phyloP scores from a whole-genome alignment of 1,140 invertebrate genomes.

The Zaprionus camerounensis region DNA sequence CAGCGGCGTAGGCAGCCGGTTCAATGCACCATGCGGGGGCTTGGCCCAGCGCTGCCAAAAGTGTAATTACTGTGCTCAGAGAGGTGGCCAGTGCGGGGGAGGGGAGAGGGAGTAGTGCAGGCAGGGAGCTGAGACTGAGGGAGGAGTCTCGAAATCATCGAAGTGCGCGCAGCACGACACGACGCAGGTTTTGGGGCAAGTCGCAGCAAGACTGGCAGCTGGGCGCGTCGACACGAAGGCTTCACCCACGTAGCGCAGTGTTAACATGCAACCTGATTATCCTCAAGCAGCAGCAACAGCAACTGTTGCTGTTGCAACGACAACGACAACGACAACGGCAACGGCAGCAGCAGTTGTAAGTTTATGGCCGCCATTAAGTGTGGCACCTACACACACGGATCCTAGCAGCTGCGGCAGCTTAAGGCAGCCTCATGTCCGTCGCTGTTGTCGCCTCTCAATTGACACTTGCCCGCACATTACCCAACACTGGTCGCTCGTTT shows the following conservation, averaged over 20 bases:
- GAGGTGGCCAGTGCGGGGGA: too few species aligned
- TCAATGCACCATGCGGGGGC: constrained; percentile 69
- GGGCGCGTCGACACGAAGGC: constrained; percentile 66
- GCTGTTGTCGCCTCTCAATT: constrained; percentile 66
- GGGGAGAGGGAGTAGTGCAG: constrained; percentile 7
- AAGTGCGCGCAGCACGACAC: constrained; percentile 31
- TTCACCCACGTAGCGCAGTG: constrained; percentile 71
- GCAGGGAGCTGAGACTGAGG: background rate
- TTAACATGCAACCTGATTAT: constrained; percentile 81
- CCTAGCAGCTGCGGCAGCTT: constrained; percentile 15
- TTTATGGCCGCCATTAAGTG: constrained; percentile 73
- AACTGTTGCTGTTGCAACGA: constrained; percentile 27
- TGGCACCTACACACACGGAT: constrained; percentile 62
- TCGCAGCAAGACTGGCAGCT: constrained; percentile 27
- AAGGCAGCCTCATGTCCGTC: constrained; percentile 40
- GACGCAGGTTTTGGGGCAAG: constrained; percentile 18
- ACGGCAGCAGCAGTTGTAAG: constrained; percentile 45
- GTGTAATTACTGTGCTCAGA: constrained; percentile 60
- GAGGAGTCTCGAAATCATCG: background rate
- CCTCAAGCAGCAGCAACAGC: constrained; percentile 45
- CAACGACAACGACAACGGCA: constrained; percentile 5
- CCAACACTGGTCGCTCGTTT: constrained; percentile 39
- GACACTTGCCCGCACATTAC: constrained; percentile 49
- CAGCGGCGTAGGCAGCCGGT: constrained; percentile 29
- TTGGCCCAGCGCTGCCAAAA: constrained; percentile 57